Evolutionary conservation across 1,140 invertebrate species (phyloP).

Genomic region (Goniozus legneri): DNA sequence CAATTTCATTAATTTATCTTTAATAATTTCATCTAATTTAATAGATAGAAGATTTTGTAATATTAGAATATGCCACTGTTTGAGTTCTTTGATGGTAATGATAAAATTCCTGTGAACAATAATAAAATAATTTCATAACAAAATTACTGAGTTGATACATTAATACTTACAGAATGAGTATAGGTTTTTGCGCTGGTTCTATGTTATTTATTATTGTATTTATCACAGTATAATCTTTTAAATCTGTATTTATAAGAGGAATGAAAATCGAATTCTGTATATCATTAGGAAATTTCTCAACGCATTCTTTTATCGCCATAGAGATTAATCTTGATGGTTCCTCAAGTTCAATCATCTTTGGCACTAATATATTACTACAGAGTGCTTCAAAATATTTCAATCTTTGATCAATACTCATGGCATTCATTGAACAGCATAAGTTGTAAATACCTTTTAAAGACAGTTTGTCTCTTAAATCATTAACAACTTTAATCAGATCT

Average conservation of each 20-base stretch:
- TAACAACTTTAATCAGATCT: slow-evolving; percentile 17
- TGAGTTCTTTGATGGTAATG: slow-evolving; percentile 21
- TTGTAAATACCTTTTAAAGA: slow-evolving; percentile 26
- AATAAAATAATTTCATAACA: no score
- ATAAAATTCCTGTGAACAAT: slow-evolving; percentile 28
- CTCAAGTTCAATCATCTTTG: slow-evolving; percentile 31
- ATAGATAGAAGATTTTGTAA: slow-evolving; percentile 22
- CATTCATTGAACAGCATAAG: slow-evolving; percentile 25
- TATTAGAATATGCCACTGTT: slow-evolving; percentile 32
- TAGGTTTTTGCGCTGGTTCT: slow-evolving; percentile 8
- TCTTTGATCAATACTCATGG: slow-evolving; percentile 19
- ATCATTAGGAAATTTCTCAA: slow-evolving; percentile 33
- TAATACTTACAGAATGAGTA: slow-evolving; percentile 27
- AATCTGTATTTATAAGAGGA: slow-evolving; percentile 28
- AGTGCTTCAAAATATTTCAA: slow-evolving; percentile 22
- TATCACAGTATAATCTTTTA: slow-evolving; percentile 28
- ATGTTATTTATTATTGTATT: slow-evolving; percentile 21
- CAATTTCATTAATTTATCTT: slow-evolving; percentile 24
- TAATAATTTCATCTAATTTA: slow-evolving; percentile 16
- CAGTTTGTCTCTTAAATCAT: slow-evolving; percentile 23
- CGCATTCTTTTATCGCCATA: slow-evolving; percentile 20
- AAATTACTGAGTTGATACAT: background rate
- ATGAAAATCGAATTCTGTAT: slow-evolving; percentile 29
- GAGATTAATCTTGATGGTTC: slow-evolving; percentile 25
- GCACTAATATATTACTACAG: slow-evolving; percentile 25